phyloP scores from a whole-genome alignment of 2,113 vertebrate genomes.

The Phoxinus phoxinus region DNA sequence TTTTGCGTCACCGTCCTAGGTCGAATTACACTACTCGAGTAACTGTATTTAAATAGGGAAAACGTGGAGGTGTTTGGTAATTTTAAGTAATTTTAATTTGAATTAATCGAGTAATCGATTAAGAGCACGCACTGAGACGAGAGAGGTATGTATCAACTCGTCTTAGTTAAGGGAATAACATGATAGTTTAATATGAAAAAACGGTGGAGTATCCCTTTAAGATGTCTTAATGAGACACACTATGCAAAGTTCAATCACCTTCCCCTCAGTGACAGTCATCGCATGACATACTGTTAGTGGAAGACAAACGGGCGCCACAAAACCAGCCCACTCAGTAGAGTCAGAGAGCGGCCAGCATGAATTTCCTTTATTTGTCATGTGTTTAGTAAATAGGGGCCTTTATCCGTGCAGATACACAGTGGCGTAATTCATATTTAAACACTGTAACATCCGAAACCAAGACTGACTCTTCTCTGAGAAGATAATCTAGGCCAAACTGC shows the following conservation, averaged over 20 bases:
- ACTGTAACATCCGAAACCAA: slow-evolving; percentile 25
- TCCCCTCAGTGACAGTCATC: background rate
- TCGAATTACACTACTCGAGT: too few species aligned
- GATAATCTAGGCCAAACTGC: slow-evolving; percentile 1
- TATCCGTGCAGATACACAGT: background rate
- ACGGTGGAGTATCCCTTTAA: too few species aligned
- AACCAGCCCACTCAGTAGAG: background rate
- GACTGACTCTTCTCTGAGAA: background rate
- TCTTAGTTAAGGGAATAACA: too few species aligned
- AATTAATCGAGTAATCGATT: too few species aligned
- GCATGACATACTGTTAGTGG: slow-evolving; percentile 35
- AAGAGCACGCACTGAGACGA: too few species aligned
- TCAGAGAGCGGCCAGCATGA: background rate
- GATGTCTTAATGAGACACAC: background rate
- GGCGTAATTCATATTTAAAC: slow-evolving; percentile 18
- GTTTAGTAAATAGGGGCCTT: slow-evolving; percentile 45
- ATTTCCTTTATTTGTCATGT: slow-evolving; percentile 38
- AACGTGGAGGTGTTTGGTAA: too few species aligned
- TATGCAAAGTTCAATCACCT: background rate
- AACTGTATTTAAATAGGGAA: too few species aligned
- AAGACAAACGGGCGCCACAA: slow-evolving; percentile 5
- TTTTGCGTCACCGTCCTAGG: too few species aligned
- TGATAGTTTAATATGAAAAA: too few species aligned
- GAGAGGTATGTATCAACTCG: too few species aligned
- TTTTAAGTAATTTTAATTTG: too few species aligned